Base-by-base conservation (phyloP, 2,113 vertebrate genomes). In the Cyanoramphus novaezelandiae region DNA sequence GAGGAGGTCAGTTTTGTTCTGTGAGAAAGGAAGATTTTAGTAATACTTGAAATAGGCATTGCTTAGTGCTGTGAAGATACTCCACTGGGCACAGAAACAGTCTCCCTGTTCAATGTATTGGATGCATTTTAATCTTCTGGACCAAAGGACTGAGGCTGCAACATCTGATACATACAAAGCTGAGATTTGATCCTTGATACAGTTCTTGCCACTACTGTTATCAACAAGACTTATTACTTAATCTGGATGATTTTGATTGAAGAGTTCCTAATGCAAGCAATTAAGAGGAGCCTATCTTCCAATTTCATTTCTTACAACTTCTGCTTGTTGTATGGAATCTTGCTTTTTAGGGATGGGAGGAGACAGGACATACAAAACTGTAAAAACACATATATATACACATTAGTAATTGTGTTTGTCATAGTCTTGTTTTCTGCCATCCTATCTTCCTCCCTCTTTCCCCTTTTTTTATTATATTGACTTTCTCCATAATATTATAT, bases 351-450 rank as follows among this genome's bases (percentile, higher is more conserved):
- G 85, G 29, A 85, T 68, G 80, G 17, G 72, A 96, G 47, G 47
- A 94, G 43, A 75, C 35, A 90, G 33, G 53, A 70, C n/a, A 69
- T 82, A 59, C 31, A 50, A 59, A 93, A 88, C 15, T 43, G 14
- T 52, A 44, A 80, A 80, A 87, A 35, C 33, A 59, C 57, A 59
- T 23, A n/a, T 79, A 59, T 82, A 59, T 76, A 63, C 17, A 0
- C 63, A 31, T 19, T 25, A 64, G 71, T 70, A 64, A 84, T 76
- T 94, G 43, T 74, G 67, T 81, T 94, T 92, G 68, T 88, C 55
- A 49, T 31, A 72, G 53, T 94, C 82, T 86, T 92, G 39, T 91
- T 83, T 96, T 91, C 85, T 85, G 24, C 46, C 91, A 86, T 68
- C 43, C 60, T 84, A 39, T n/a, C 77, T 89, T 95, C 49, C 65